Conservation (phyloP, 2,113 vertebrate genomes). For the Tragelaphus strepsiceros region DNA sequence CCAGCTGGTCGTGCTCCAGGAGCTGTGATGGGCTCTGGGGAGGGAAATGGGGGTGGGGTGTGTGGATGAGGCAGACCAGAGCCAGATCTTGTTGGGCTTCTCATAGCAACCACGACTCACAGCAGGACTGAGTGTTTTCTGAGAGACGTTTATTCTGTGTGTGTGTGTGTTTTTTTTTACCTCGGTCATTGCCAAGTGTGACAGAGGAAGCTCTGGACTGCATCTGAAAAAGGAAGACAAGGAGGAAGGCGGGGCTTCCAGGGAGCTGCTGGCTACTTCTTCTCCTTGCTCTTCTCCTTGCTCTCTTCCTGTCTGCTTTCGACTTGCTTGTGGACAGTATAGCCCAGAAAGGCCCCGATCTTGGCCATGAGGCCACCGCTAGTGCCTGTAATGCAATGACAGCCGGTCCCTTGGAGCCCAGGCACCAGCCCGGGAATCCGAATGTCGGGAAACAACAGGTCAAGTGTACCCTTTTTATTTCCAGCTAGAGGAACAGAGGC, state of each 20-base stretch:
- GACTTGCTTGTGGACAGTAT: fast-evolving
- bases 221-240: neutral
- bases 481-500: neutral
- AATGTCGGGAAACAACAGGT: neutral
- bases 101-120: neutral
- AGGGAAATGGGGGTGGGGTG: neutral
- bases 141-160: neutral
- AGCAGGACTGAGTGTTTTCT: neutral
- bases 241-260: neutral
- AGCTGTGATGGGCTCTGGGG: neutral
- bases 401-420: neutral
- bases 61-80: neutral
- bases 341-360: neutral
- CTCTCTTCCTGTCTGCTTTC: neutral
- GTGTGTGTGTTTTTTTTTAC: neutral
- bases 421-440: neutral
- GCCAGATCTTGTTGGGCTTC: neutral
- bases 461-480: neutral
- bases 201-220: neutral
- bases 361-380: neutral
- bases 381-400: neutral
- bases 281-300: neutral
- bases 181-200: neutral
- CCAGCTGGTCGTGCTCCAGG: neutral
- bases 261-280: neutral